Evolutionary conservation across 2,797 vertebrate species (phyloP).

Genomic region (Enteromius mattozi): DNA sequence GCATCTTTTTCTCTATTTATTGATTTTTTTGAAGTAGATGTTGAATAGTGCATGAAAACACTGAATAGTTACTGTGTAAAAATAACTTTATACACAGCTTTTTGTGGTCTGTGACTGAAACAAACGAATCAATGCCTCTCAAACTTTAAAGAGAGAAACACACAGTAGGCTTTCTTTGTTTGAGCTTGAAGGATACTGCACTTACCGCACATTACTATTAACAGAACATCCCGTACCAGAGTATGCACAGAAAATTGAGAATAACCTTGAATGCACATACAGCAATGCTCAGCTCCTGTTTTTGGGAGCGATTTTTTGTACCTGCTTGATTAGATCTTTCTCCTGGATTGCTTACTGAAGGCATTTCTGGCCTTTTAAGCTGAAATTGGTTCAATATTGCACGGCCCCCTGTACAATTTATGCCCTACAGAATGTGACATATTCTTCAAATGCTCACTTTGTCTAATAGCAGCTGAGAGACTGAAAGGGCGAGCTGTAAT

Average conservation of each 20-base stretch:
- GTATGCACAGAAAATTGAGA: slow-evolving; percentile 3
- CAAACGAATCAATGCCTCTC: not conserved
- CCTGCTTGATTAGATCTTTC: not conserved
- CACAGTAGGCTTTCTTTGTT: not conserved
- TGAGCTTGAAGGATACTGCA: not conserved
- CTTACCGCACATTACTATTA: not conserved
- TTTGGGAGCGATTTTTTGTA: not conserved
- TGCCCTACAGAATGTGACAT: slow-evolving; percentile 7
- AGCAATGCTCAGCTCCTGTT: not conserved
- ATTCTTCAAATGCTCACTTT: slow-evolving; percentile 2
- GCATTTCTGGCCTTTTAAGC: slow-evolving; percentile 18
- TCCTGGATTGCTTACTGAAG: not conserved
- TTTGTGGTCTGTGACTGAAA: not conserved
- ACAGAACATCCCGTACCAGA: not conserved
- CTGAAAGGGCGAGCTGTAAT: slow-evolving; percentile 36
- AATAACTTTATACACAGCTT: not conserved
- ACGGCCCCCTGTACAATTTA: not conserved
- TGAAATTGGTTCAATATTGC: not conserved
- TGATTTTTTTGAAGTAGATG: not conserved
- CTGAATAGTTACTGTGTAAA: not conserved
- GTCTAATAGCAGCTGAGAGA: slow-evolving; percentile 28
- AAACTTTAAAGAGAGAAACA: slow-evolving; percentile 23
- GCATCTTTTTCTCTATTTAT: not conserved
- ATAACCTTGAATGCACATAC: slow-evolving; percentile 7
- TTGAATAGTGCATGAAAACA: not conserved